Conservation (phyloP, 2,797 vertebrate species). For the Sebastes minor region DNA sequence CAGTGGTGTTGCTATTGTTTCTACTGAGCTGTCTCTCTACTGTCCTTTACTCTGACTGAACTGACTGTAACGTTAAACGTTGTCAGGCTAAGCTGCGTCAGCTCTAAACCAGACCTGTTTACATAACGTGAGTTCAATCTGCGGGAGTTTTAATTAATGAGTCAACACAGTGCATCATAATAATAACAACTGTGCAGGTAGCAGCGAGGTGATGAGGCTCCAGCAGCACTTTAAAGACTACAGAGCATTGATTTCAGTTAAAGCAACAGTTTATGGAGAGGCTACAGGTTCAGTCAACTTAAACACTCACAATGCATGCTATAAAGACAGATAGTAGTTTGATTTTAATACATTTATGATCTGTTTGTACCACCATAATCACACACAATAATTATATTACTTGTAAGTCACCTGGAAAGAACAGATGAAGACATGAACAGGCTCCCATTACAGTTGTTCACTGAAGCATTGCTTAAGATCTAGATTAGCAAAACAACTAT, state of each 20-base stretch:
- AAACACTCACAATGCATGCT: no score
- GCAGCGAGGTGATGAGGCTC: not conserved
- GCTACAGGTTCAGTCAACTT: not conserved
- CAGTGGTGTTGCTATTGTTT: not conserved
- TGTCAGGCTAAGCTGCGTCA: conserved; percentile 71
- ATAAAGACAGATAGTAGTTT: not conserved
- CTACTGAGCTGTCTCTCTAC: not conserved
- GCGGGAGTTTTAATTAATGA: conserved; percentile 12
- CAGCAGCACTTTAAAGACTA: not conserved
- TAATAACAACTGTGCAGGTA: not conserved
- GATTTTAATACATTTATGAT: not conserved
- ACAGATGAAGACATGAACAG: accelerated
- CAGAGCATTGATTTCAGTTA: not conserved
- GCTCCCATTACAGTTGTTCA: not conserved
- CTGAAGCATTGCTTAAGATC: not conserved
- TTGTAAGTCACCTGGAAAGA: not conserved
- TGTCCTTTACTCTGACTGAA: not conserved
- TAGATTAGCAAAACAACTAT: not conserved
- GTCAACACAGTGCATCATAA: not conserved
- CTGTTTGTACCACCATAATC: not conserved
- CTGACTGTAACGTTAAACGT: not conserved
- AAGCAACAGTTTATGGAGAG: conserved; percentile 23
- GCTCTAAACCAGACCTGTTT: conserved; percentile 58
- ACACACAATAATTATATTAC: not conserved
- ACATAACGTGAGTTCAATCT: conserved; percentile 47